phyloP scores from a whole-genome alignment of 1,140 invertebrate genomes.

The Ericerus pela region DNA sequence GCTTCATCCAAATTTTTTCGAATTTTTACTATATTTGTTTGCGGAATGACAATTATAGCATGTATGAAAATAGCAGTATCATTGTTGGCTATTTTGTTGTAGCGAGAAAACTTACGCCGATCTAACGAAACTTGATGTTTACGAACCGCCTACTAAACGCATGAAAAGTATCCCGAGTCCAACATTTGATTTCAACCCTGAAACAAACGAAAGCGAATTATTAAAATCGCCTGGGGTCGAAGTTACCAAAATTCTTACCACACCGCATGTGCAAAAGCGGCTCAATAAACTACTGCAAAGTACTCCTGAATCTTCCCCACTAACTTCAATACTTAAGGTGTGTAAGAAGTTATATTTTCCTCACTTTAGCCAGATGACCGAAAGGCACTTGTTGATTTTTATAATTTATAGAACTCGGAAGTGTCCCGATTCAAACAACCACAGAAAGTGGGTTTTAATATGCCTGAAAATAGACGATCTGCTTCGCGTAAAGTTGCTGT shows the following conservation, averaged over 20 bases:
- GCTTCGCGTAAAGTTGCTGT: neutral
- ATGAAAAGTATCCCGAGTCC: neutral
- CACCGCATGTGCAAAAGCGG: neutral
- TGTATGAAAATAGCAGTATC: too few species aligned
- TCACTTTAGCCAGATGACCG: too few species aligned
- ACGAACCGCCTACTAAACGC: neutral
- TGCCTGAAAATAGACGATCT: neutral
- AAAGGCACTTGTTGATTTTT: neutral
- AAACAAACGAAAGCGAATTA: neutral
- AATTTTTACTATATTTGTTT: too few species aligned
- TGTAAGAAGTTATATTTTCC: too few species aligned
- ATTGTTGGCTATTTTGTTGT: neutral
- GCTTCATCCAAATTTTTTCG: neutral
- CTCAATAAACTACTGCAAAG: neutral
- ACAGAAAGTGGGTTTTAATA: neutral
- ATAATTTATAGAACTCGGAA: neutral
- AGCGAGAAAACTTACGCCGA: neutral
- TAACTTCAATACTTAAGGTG: conserved; percentile 1
- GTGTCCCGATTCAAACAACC: neutral
- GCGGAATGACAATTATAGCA: too few species aligned
- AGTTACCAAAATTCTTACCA: neutral
- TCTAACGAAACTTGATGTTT: neutral
- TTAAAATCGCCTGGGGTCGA: neutral
- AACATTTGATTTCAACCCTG: neutral
- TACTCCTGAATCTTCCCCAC: neutral